Conservation (phyloP, 2,888 invertebrate species). For the Tubulanus polymorphus region DNA sequence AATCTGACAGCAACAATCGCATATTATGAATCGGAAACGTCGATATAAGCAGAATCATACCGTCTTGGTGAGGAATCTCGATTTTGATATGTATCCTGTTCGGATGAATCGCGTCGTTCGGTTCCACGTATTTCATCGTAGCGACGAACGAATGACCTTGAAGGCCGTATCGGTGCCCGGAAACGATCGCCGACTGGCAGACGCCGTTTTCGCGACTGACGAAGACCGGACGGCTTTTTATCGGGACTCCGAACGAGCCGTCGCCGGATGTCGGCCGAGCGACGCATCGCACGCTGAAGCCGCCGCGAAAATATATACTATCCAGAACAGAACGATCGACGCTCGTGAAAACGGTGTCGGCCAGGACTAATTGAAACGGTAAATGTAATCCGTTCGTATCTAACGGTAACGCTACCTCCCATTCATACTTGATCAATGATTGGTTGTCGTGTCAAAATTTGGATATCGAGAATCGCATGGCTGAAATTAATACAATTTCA, state of each 20-base stretch:
- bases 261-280: constrained; percentile 44
- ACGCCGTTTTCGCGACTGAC: constrained; percentile 44
- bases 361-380: constrained; percentile 45
- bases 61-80: constrained; percentile 53
- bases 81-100: constrained; percentile 52
- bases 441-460: constrained; percentile 39
- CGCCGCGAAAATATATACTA: constrained; percentile 50
- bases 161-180: constrained; percentile 23
- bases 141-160: constrained; percentile 53
- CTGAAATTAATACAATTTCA: constrained; percentile 24
- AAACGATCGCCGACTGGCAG: constrained; percentile 37
- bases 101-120: constrained; percentile 40
- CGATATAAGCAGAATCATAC: constrained; percentile 54
- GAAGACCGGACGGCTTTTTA: constrained; percentile 42
- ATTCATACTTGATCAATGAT: constrained; percentile 43
- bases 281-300: constrained; percentile 49
- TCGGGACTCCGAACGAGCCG: constrained; percentile 45
- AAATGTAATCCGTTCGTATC: constrained; percentile 32
- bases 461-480: constrained; percentile 53
- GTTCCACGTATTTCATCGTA: constrained; percentile 43
- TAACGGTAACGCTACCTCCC: constrained; percentile 51
- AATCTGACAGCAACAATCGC: constrained; percentile 49
- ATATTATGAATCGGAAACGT: constrained; percentile 53
- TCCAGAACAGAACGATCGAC: constrained; percentile 48
- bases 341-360: constrained; percentile 49